These are phyloP conservation scores for Ephestia elutella DNA, from an alignment of 1,140 invertebrate genomes.

Conservation along the genomic window DNA sequence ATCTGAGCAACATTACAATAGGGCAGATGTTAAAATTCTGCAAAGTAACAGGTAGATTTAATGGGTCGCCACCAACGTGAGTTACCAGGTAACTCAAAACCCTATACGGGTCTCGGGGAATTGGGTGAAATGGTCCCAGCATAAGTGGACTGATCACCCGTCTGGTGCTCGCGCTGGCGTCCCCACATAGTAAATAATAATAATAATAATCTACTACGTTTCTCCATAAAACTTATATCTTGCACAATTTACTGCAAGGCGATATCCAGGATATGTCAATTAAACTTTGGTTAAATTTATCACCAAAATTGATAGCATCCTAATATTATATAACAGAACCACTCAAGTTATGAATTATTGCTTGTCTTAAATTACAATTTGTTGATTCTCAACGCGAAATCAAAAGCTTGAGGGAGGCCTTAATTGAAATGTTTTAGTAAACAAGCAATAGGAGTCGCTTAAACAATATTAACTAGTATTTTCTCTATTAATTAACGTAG, in stretches of 20 bases:
- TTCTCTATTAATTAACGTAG: neutral
- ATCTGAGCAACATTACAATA: no score
- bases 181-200: no score
- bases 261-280: neutral
- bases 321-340: neutral
- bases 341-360: neutral
- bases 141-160: no score
- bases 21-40: no score
- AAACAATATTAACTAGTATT: neutral
- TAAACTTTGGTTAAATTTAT: neutral
- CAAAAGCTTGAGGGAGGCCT: neutral
- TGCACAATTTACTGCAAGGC: neutral
- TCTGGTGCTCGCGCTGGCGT: no score
- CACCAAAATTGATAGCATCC: neutral
- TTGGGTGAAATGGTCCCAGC: no score
- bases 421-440: neutral
- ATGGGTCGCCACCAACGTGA: no score
- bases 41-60: no score
- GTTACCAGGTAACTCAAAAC: no score
- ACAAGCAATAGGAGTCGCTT: neutral
- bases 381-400: neutral
- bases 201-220: no score
- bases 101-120: no score
- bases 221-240: neutral
- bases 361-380: constrained; percentile 5